Conservation (phyloP, 2,888 invertebrate species). For the Torymus aiolomorphi region DNA sequence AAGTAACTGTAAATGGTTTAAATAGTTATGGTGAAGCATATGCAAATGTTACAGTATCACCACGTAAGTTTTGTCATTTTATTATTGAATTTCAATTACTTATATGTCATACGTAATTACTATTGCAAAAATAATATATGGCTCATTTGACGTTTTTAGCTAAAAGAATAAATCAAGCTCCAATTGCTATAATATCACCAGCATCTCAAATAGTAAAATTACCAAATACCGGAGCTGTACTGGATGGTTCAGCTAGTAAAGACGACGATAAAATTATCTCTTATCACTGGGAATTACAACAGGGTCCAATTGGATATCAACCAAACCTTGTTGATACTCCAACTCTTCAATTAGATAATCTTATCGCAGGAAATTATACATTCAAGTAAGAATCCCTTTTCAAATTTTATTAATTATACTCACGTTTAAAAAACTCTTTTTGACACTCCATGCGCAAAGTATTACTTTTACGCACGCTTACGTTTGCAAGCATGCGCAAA, state of each 20-base stretch:
- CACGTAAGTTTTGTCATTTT: conserved; percentile 76
- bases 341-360: conserved; percentile 89
- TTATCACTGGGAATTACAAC: conserved; percentile 95
- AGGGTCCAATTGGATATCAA: conserved; percentile 90
- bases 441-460: too few species aligned
- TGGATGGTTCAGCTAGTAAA: conserved; percentile 88
- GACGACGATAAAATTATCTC: conserved; percentile 90
- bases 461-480: too few species aligned
- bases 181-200: conserved; percentile 91
- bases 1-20: conserved; percentile 88
- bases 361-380: conserved; percentile 93
- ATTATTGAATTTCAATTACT: background rate
- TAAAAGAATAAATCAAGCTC: conserved; percentile 88
- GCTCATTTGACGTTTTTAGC: conserved; percentile 74
- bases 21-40: conserved; percentile 87
- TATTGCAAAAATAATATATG: conserved; percentile 17
- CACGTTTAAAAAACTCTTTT: too few species aligned
- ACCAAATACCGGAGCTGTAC: conserved; percentile 91
- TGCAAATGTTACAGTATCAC: conserved; percentile 93
- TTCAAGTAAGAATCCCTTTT: conserved; percentile 79
- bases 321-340: conserved; percentile 87
- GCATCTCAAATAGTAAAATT: conserved; percentile 90
- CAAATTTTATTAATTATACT: too few species aligned
- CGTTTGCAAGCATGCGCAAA: too few species aligned
- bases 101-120: too few species aligned